These are phyloP conservation scores for Koerneria pararmatus DNA, from an alignment of 2,888 invertebrate species.

Conservation along the genomic window DNA sequence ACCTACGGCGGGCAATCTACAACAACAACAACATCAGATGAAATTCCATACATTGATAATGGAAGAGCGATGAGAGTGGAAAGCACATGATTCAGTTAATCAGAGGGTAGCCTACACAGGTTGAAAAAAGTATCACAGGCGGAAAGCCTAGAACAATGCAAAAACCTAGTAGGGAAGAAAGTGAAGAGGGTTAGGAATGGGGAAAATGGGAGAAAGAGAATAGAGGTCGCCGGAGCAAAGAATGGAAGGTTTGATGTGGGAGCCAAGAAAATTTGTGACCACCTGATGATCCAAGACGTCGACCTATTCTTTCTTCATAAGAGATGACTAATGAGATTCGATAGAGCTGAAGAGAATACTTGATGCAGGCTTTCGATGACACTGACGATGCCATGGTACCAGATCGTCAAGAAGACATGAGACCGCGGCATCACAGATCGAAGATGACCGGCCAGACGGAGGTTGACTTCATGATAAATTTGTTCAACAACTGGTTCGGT, in stretches of 20 bases:
- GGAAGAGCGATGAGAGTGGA: no score
- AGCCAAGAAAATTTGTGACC: neutral
- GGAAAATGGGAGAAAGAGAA: neutral
- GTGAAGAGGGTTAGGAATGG: no score
- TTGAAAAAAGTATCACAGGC: no score
- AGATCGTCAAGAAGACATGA: slow-evolving; percentile 92
- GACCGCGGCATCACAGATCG: slow-evolving; percentile 80
- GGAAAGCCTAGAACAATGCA: no score
- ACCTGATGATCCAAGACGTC: neutral
- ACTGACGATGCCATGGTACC: slow-evolving; percentile 89
- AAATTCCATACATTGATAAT: no score
- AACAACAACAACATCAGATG: no score
- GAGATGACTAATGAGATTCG: neutral
- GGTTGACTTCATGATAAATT: no score
- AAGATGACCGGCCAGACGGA: slow-evolving; percentile 12
- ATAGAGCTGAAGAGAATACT: neutral
- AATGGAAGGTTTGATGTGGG: neutral
- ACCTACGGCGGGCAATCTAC: no score
- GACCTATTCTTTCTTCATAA: neutral
- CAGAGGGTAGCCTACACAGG: no score
- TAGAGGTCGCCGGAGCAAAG: neutral
- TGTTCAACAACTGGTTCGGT: no score
- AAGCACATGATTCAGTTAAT: no score
- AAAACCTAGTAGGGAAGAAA: no score
- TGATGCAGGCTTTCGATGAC: slow-evolving; percentile 79